phyloP scores from a whole-genome alignment of 2,797 vertebrate species.

The Helarctos malayanus region DNA sequence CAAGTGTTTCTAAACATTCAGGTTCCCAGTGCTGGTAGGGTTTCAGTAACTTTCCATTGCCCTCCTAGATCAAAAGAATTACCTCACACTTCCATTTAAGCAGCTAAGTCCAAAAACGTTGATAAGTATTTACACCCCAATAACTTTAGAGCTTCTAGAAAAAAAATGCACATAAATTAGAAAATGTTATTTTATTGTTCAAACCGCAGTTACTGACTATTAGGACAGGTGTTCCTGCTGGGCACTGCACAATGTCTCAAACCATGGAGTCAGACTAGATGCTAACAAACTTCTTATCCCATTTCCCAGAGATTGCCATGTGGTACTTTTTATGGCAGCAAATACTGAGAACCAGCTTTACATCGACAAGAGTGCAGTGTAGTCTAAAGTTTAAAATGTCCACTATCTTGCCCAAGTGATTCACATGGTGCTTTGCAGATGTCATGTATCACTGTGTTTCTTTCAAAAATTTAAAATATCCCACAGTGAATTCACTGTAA shows the following conservation, averaged over 20 bases:
- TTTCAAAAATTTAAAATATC: not conserved
- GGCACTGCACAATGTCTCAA: not conserved
- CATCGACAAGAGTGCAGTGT: accelerated
- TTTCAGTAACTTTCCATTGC: not conserved
- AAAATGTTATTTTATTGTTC: not conserved
- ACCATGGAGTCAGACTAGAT: not conserved
- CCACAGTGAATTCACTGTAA: no score
- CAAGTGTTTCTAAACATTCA: not conserved
- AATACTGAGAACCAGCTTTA: not conserved
- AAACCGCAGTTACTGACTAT: not conserved
- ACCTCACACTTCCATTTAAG: not conserved
- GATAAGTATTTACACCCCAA: not conserved
- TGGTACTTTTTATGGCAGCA: not conserved
- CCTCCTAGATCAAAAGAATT: not conserved
- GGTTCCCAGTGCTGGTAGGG: not conserved
- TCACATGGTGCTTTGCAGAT: not conserved
- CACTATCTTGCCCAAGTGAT: not conserved
- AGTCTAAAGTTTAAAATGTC: not conserved
- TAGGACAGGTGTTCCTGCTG: not conserved
- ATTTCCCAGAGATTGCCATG: not conserved
- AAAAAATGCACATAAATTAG: not conserved
- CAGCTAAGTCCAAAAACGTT: not conserved
- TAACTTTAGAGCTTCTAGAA: not conserved
- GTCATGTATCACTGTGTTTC: not conserved
- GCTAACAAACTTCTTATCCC: accelerated